Evolutionary conservation across 37 sponge, comb jelly and placozoan genomes (phyloP).

Genomic region (Halichondria panicea): DNA sequence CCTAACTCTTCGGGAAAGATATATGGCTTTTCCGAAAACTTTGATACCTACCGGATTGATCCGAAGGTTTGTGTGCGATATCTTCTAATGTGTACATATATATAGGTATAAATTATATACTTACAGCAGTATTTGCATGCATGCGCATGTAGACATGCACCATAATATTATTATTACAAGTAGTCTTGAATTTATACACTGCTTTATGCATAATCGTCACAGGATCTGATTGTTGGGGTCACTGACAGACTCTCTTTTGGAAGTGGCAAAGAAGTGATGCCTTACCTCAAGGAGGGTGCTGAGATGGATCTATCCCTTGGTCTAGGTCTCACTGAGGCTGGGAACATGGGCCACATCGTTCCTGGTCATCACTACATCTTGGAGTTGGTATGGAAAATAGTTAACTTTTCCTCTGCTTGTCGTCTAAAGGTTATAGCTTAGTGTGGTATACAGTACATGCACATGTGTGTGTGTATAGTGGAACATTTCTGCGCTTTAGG

Average conservation of each 20-base stretch:
- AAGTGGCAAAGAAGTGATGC: slow-evolving; percentile 64
- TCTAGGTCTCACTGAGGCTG: slow-evolving; percentile 37
- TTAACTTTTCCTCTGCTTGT: too few species aligned
- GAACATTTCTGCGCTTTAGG: background rate
- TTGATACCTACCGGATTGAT: slow-evolving; percentile 34
- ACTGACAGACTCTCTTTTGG: slow-evolving; percentile 50
- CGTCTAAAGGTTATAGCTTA: background rate
- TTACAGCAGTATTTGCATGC: too few species aligned
- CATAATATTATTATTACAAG: too few species aligned
- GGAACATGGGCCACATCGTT: slow-evolving; percentile 62
- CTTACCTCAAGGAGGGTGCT: slow-evolving; percentile 25
- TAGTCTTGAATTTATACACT: background rate
- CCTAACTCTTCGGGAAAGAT: too few species aligned
- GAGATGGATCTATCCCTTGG: slow-evolving; percentile 12
- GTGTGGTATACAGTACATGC: background rate
- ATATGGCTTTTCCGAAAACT: slow-evolving; percentile 30
- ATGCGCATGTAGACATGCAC: too few species aligned
- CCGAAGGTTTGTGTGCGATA: slow-evolving; percentile 21
- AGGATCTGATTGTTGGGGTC: slow-evolving; percentile 58
- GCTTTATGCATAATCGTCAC: background rate
- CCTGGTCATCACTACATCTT: slow-evolving; percentile 24
- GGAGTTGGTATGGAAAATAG: background rate
- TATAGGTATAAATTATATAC: background rate
- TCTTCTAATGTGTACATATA: background rate
- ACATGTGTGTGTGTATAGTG: background rate